These are phyloP conservation scores for Euspilapteryx auroguttella DNA, from an alignment of 2,888 invertebrate genomes.

Conservation along the genomic window DNA sequence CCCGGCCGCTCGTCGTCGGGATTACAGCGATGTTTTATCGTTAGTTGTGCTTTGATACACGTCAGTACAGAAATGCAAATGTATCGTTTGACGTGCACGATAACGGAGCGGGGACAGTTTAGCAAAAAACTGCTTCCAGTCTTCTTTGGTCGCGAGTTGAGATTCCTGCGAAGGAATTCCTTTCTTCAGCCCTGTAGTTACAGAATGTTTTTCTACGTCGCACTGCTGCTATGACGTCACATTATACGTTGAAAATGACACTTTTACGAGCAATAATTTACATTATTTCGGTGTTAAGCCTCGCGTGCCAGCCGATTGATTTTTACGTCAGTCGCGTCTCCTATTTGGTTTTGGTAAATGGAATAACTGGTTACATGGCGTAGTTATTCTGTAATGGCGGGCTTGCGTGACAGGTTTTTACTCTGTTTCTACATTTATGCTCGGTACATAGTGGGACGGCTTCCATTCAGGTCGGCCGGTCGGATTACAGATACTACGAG, in stretches of 20 bases:
- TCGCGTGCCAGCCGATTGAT: conserved; percentile 58
- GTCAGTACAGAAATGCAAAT: conserved; percentile 22
- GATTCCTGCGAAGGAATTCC: not conserved
- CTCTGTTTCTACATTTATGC: conserved; percentile 23
- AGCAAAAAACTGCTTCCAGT: conserved; percentile 26
- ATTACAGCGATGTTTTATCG: not conserved
- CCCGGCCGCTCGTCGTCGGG: not conserved
- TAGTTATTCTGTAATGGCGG: conserved; percentile 49
- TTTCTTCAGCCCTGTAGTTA: not conserved
- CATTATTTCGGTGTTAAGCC: conserved; percentile 53
- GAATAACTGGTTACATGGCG: conserved; percentile 48
- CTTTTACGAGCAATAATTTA: conserved; percentile 59
- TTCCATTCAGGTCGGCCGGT: too few relatives aligned
- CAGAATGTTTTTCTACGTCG: conserved; percentile 10
- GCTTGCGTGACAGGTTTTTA: conserved; percentile 40
- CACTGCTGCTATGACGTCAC: conserved; percentile 40
- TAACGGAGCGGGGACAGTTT: conserved; percentile 36
- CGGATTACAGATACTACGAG: too few relatives aligned
- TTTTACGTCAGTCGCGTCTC: conserved; percentile 51
- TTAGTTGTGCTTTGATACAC: conserved; percentile 1
- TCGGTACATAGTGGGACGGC: conserved; percentile 12
- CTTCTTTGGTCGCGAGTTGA: conserved; percentile 5
- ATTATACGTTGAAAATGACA: conserved; percentile 55
- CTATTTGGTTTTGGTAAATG: conserved; percentile 51
- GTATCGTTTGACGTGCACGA: conserved; percentile 35